These are phyloP conservation scores for Stegodyphus mimosarum DNA, from an alignment of 1,140 invertebrate genomes.

Conservation along the genomic window DNA sequence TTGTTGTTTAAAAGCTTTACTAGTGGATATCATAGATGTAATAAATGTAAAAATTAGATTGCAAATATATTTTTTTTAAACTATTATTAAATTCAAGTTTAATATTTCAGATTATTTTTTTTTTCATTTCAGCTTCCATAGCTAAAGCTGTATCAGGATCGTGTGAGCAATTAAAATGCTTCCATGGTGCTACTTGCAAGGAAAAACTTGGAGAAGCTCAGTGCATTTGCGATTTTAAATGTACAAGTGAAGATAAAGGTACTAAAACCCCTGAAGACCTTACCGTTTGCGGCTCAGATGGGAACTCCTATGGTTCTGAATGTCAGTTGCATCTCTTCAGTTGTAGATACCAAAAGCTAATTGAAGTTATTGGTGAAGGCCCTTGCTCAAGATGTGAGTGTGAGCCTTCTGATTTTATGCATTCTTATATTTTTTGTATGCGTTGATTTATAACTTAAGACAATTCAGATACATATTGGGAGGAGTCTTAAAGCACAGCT, in stretches of 20 bases:
- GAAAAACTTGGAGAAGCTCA: slow-evolving; percentile 77
- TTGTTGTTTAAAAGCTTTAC: background rate
- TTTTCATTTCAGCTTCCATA: slow-evolving; percentile 58
- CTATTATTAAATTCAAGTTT: no score
- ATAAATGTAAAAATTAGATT: background rate
- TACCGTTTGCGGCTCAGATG: slow-evolving; percentile 81
- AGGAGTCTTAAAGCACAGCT: no score
- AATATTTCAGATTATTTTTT: no score
- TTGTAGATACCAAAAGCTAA: slow-evolving; percentile 84
- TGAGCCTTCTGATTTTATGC: background rate
- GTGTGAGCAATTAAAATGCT: slow-evolving; percentile 81
- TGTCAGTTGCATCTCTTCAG: slow-evolving; percentile 80
- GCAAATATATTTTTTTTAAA: no score
- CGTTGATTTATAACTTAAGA: no score
- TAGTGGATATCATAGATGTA: background rate
- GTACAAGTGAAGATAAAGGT: slow-evolving; percentile 62
- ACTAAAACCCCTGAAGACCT: slow-evolving; percentile 66
- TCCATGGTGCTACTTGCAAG: slow-evolving; percentile 84
- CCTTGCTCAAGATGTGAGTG: slow-evolving; percentile 68
- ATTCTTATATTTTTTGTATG: no score
- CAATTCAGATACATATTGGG: no score
- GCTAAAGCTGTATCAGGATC: slow-evolving; percentile 71
- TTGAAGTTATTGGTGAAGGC: slow-evolving; percentile 82
- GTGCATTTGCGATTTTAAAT: slow-evolving; percentile 69
- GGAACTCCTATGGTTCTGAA: slow-evolving; percentile 81